These are phyloP conservation scores for Tragelaphus eurycerus DNA, from an alignment of 2,797 vertebrate species.

Conservation along the genomic window DNA sequence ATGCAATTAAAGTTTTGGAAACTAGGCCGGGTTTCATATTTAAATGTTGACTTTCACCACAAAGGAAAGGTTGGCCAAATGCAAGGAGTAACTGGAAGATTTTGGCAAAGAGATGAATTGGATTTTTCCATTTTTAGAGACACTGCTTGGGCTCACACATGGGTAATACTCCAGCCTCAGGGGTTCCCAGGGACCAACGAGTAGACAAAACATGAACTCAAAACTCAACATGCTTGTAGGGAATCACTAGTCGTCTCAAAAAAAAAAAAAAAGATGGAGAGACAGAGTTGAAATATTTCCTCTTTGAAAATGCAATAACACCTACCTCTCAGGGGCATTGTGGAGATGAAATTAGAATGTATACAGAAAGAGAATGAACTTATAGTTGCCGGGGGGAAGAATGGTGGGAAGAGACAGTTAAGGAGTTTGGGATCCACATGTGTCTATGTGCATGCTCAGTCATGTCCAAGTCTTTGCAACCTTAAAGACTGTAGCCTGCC, in stretches of 20 bases:
- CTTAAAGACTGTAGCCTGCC: not conserved
- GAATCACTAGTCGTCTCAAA: not conserved
- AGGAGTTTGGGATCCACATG: not conserved
- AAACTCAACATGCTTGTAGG: not conserved
- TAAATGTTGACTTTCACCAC: slow-evolving; percentile 57
- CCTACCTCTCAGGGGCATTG: not conserved
- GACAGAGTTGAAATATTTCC: not conserved
- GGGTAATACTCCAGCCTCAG: not conserved
- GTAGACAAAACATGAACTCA: not conserved
- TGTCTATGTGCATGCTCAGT: not conserved
- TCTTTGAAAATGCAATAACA: not conserved
- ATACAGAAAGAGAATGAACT: not conserved
- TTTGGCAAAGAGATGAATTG: slow-evolving; percentile 47
- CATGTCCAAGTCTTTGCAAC: not conserved
- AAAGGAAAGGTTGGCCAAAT: slow-evolving; percentile 23
- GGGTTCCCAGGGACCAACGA: not conserved
- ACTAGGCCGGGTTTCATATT: slow-evolving; percentile 46
- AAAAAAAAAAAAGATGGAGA: not conserved
- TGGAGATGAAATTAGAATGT: not conserved
- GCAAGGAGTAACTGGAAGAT: not conserved
- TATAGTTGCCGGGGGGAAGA: not conserved
- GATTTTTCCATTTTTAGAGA: slow-evolving; percentile 64
- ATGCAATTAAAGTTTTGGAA: slow-evolving; percentile 62
- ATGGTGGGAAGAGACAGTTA: not conserved
- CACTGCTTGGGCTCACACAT: not conserved